These are phyloP conservation scores for Lytechinus pictus DNA, from an alignment of 35 echinoderm and acorn worm species.

Conservation along the genomic window DNA sequence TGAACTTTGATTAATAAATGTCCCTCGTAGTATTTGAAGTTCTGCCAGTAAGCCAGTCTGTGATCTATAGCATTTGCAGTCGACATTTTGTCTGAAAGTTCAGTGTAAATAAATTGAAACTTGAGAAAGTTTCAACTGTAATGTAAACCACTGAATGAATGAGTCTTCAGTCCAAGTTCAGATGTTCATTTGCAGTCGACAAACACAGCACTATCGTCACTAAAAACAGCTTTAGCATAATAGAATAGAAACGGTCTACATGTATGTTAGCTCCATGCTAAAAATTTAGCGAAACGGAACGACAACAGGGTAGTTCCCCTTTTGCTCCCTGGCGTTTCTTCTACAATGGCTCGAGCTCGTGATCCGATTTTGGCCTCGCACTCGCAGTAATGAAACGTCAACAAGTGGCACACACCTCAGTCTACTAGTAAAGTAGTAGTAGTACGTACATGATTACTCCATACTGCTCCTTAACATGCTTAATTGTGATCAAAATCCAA, in stretches of 20 bases:
- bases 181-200: not conserved
- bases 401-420: not conserved
- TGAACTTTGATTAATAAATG: not conserved
- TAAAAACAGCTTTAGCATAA: too few relatives aligned
- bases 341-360: not conserved
- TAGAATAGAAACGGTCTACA: too few relatives aligned
- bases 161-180: too few relatives aligned
- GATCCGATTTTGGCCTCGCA: not conserved
- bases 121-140: not conserved
- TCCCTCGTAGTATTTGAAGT: slow-evolving; percentile 9
- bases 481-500: not conserved
- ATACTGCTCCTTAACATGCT: not conserved
- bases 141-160: not conserved
- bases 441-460: too few relatives aligned
- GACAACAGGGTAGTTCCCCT: not conserved
- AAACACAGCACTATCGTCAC: not conserved
- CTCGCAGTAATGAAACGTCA: not conserved
- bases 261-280: too few relatives aligned
- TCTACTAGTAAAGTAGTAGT: too few relatives aligned
- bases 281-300: not conserved
- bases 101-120: too few relatives aligned
- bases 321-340: not conserved
- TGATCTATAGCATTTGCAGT: not conserved
- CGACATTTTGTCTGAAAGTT: too few relatives aligned
- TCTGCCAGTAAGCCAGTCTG: not conserved